Evolutionary conservation across 2,888 invertebrate genomes (phyloP).

Genomic region (Amblyjoppa fuscipennis): DNA sequence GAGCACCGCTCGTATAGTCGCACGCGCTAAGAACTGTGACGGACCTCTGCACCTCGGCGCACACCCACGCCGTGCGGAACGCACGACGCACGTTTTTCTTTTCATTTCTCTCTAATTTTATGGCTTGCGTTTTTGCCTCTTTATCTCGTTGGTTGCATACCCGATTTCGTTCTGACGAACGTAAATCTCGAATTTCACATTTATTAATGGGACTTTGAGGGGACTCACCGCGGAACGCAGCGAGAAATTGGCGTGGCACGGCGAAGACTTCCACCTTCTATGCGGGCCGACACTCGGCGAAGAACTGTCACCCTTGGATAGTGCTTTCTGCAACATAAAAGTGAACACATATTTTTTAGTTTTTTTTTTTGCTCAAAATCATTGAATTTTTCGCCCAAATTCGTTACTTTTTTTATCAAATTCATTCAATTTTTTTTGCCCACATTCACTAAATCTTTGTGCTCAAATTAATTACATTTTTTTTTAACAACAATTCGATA

Average conservation of each 20-base stretch:
- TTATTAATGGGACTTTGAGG: background rate
- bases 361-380: background rate
- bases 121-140: background rate
- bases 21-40: background rate
- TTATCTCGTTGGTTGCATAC: background rate
- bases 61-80: background rate
- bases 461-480: background rate
- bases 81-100: background rate
- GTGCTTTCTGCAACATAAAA: background rate
- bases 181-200: slow-evolving; percentile 10
- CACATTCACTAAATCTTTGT: no score
- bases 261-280: background rate
- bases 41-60: background rate
- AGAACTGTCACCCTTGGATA: background rate
- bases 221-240: background rate
- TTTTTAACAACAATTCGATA: no score
- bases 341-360: background rate
- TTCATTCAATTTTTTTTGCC: no score
- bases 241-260: background rate
- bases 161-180: slow-evolving; percentile 4
- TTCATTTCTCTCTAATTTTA: background rate
- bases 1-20: slow-evolving; percentile 5
- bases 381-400: background rate
- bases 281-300: background rate
- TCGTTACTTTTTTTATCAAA: no score